Conservation (phyloP, 2,888 invertebrate species). For the Serripes groenlandicus region DNA sequence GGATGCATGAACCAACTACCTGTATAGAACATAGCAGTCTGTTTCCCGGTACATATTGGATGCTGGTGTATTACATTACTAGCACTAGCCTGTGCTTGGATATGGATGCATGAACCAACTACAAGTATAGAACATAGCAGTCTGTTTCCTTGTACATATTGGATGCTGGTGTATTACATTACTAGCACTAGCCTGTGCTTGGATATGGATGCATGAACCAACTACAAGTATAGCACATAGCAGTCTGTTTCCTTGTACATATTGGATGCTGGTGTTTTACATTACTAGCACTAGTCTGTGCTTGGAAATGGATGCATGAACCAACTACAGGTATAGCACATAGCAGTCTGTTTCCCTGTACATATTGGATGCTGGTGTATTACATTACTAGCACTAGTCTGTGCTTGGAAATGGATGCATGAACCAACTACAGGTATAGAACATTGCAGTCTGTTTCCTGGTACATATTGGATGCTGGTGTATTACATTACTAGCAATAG, state of each 20-base stretch:
- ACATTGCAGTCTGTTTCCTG: neutral
- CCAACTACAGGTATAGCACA: no score
- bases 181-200: no score
- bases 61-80: neutral
- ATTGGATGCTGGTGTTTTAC: no score
- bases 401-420: neutral
- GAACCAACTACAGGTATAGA: neutral
- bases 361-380: neutral
- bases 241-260: no score
- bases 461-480: neutral
- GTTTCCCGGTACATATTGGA: neutral
- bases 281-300: no score
- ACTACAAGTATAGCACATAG: no score
- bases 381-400: neutral
- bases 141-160: neutral
- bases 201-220: no score
- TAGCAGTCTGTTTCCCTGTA: no score
- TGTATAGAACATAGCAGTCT: neutral
- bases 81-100: conserved; percentile 6
- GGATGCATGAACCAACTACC: no score
- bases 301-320: no score
- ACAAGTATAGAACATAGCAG: neutral
- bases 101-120: neutral
- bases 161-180: no score
- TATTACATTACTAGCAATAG: neutral